Conservation (phyloP, 2,113 vertebrate genomes). For the Chloropsis hardwickii region DNA sequence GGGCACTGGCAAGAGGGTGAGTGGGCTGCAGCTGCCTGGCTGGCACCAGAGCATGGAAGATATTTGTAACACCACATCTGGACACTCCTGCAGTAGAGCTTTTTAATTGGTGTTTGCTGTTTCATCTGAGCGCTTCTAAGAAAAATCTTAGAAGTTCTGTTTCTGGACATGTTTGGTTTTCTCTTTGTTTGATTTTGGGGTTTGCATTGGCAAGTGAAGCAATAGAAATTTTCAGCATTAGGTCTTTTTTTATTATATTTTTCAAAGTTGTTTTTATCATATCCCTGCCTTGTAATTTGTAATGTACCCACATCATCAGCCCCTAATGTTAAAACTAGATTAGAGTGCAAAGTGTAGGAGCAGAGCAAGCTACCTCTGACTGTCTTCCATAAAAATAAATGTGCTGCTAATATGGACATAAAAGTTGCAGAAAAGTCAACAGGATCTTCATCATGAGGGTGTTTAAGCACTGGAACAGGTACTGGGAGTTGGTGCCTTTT, state of each 20-base stretch:
- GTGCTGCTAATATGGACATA: neutral
- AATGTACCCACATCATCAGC: neutral
- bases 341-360: neutral
- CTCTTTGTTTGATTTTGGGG: neutral
- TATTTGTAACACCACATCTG: neutral
- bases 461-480: neutral
- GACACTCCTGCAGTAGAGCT: neutral
- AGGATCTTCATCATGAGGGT: neutral
- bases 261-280: neutral
- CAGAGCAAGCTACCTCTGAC: neutral
- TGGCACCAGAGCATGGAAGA: neutral
- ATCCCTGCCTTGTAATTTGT: neutral
- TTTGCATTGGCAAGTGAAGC: neutral
- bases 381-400: neutral
- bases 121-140: neutral
- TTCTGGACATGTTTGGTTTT: neutral
- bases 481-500: neutral
- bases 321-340: neutral
- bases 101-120: neutral
- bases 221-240: neutral
- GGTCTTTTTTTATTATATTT: neutral
- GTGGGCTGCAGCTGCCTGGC: neutral
- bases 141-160: neutral
- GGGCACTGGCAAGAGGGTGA: slow-evolving; percentile 95
- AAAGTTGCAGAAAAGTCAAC: neutral